Conservation (phyloP, 2,888 invertebrate species). For the Hipparchia semele region DNA sequence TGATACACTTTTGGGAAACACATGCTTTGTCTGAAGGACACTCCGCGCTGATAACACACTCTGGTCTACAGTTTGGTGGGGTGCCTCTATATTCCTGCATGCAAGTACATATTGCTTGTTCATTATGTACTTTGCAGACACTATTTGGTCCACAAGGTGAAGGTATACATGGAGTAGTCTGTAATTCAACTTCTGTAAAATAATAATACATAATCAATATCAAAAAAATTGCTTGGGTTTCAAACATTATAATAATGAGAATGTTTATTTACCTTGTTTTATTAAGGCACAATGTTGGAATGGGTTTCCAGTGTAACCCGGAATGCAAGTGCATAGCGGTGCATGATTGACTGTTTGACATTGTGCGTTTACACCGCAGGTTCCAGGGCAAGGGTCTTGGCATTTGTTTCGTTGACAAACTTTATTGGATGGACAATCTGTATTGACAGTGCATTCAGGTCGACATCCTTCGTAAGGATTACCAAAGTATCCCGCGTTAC, state of each 20-base stretch:
- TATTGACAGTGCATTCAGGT: slow-evolving; percentile 89
- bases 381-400: slow-evolving; percentile 88
- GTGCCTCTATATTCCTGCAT: slow-evolving; percentile 84
- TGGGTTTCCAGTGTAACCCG: slow-evolving; percentile 86
- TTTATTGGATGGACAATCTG: slow-evolving; percentile 88
- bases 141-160: slow-evolving; percentile 93
- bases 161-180: slow-evolving; percentile 86
- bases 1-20: slow-evolving; percentile 86
- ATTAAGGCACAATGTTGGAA: slow-evolving; percentile 65
- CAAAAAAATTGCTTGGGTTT: slow-evolving; percentile 14
- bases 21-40: slow-evolving; percentile 87
- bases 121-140: slow-evolving; percentile 88
- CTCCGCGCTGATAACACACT: slow-evolving; percentile 88
- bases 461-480: slow-evolving; percentile 87
- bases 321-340: slow-evolving; percentile 86
- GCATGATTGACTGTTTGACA: slow-evolving; percentile 89
- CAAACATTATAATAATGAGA: background rate
- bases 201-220: slow-evolving; percentile 32
- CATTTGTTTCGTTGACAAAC: slow-evolving; percentile 90
- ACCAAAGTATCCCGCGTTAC: slow-evolving; percentile 85
- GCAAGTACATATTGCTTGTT: slow-evolving; percentile 89
- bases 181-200: slow-evolving; percentile 62
- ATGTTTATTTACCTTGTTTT: slow-evolving; percentile 58
- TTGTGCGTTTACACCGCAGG: slow-evolving; percentile 88
- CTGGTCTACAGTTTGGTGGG: slow-evolving; percentile 88